phyloP scores from a whole-genome alignment of 2,888 invertebrate species.

The Amiota communis region DNA sequence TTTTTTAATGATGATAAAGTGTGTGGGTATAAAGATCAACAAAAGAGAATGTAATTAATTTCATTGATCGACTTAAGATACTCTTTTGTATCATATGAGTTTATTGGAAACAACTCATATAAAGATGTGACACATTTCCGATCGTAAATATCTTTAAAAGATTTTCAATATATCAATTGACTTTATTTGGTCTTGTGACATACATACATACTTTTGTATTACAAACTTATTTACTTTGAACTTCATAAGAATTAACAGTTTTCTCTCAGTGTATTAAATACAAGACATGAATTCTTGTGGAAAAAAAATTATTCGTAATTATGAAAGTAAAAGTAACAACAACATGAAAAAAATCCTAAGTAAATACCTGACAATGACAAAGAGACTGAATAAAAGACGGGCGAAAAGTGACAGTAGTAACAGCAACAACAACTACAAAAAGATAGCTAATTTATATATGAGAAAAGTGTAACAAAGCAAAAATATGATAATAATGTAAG shows the following conservation, averaged over 20 bases:
- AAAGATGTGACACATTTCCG: no score
- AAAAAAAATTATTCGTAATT: slow-evolving; percentile 18
- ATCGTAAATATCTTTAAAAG: no score
- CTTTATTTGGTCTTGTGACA: no score
- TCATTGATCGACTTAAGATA: no score
- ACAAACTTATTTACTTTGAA: no score
- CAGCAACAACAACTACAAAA: slow-evolving; percentile 31
- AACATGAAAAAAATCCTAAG: slow-evolving; percentile 39
- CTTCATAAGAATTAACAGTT: background rate
- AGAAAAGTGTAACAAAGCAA: background rate
- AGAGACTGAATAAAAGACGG: slow-evolving; percentile 41
- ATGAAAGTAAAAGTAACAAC: slow-evolving; percentile 49
- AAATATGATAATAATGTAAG: background rate
- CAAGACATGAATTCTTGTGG: background rate
- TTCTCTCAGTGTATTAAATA: slow-evolving; percentile 42
- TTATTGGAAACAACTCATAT: no score
- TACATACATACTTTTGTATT: no score
- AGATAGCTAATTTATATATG: slow-evolving; percentile 30
- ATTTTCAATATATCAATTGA: no score
- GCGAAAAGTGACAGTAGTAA: slow-evolving; percentile 41
- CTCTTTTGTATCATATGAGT: no score
- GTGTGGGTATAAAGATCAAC: no score
- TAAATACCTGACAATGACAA: slow-evolving; percentile 43
- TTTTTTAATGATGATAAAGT: no score
- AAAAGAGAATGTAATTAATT: no score